Conservation (phyloP, 92 coral and sea anemone genomes). For the Paragorgia papillata region DNA sequence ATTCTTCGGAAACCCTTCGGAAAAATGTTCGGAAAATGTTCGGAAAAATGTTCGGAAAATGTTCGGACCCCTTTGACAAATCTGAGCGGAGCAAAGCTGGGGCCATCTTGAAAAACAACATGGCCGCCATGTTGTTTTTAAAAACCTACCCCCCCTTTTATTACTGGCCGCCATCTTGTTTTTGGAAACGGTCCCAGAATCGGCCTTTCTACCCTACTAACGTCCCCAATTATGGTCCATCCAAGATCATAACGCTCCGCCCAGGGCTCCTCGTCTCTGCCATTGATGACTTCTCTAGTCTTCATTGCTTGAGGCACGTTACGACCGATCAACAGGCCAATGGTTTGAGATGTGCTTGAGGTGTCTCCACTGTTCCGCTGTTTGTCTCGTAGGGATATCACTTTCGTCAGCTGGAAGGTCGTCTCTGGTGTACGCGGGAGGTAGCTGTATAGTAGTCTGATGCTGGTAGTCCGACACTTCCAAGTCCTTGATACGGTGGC, state of each 20-base stretch:
- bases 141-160: too few species aligned
- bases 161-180: too few species aligned
- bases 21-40: too few species aligned
- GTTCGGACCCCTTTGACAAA: too few species aligned
- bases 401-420: slow-evolving; percentile 47
- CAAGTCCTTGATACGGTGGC: background rate
- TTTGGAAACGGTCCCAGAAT: too few species aligned
- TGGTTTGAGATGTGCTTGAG: slow-evolving; percentile 47
- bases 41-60: too few species aligned
- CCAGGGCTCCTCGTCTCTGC: slow-evolving; percentile 65
- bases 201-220: too few species aligned
- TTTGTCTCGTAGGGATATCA: slow-evolving; percentile 48
- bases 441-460: background rate
- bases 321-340: slow-evolving; percentile 59
- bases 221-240: slow-evolving; percentile 66
- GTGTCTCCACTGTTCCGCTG: slow-evolving; percentile 51
- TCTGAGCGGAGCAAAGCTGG: too few species aligned
- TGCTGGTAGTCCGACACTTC: background rate
- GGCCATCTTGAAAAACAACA: too few species aligned
- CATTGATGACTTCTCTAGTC: slow-evolving; percentile 59
- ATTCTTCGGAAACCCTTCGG: too few species aligned
- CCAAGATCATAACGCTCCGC: slow-evolving; percentile 69
- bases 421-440: slow-evolving; percentile 46
- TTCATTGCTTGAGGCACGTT: slow-evolving; percentile 31
- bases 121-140: too few species aligned